Evolutionary conservation across 1,140 invertebrate genomes (phyloP), one percentile per base, ranked within the genome.

Genomic region (Papilio machaon): DNA sequence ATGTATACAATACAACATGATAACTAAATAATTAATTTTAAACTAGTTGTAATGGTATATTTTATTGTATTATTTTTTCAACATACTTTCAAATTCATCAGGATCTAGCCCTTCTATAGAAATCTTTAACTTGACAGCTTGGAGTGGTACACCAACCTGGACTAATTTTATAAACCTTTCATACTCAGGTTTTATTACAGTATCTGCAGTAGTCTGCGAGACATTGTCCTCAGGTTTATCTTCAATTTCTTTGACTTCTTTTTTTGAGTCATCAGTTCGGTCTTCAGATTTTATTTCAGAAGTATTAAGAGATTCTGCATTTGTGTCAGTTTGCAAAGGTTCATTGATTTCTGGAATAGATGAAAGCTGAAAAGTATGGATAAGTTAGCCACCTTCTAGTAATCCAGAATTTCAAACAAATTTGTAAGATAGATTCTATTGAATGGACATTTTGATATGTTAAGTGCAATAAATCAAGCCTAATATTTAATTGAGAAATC

Each of bases 121-220:
- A 96, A 98, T 98, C 95, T 98, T 98, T 85, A 97, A 91, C 93
- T 97, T 98, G 0, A 99, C 96, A 73, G 97, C 98, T 86, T 95
- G 95, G 81, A 96, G 94, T 30, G 97, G 97, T 9, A 98, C 98
- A 54, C 98, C 98, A 86, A 98, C 95, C 85, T 97, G 96, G 5
- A 98, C 84, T 98, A 99, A 98, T 96, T 98, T 98, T 58, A 98
- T 97, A 93, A 96, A 99, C 93, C 96, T 97, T 60, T 95, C 95
- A 94, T 97, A 98, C 84, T 96, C 95, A 30, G 97, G 96, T 92
- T 97, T 96, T 84, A 95, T 91, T 64, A 95, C 60, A 73, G 75
- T 60, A 60, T 75, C 79, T 73, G 73, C n/a, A n/a, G n/a, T 23
- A 5, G 58, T 64, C 17, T 38, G 35, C 10, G 76, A 60, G 17